Percentiles rank a stretch among this genome's conserved stretches.
Evolutionary conservation across 2,888 invertebrate genomes (phyloP).

Genomic region (Drosophila suboccidentalis): DNA sequence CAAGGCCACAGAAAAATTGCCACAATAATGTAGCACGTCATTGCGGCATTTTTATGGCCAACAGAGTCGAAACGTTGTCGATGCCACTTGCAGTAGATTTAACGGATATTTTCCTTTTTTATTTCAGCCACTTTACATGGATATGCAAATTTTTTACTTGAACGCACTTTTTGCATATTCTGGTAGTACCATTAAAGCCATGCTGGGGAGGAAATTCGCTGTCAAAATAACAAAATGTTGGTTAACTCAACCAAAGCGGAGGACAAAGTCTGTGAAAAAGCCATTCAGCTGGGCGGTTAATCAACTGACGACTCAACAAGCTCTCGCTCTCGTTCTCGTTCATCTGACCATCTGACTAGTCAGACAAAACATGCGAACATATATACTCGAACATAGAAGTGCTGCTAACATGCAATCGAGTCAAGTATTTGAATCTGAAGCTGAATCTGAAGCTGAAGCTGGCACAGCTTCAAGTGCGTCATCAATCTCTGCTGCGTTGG

Average conservation of each 20-base stretch:
- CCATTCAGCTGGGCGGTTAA: conserved; percentile 57
- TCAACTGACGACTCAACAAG: conserved; percentile 50
- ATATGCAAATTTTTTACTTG: conserved; percentile 76
- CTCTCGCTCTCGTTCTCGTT: conserved; percentile 14
- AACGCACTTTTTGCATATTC: conserved; percentile 63
- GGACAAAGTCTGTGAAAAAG: conserved; percentile 56
- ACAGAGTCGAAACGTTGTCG: conserved; percentile 46
- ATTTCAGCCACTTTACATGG: conserved; percentile 58
- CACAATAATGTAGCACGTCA: conserved; percentile 65
- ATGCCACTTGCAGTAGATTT: conserved; percentile 57
- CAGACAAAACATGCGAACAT: conserved; percentile 22
- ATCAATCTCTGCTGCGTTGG: conserved; percentile 68
- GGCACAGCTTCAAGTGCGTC: conserved; percentile 73
- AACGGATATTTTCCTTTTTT: conserved; percentile 35
- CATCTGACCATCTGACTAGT: conserved; percentile 28
- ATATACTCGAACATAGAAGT: conserved; percentile 15
- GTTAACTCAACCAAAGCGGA: conserved; percentile 53
- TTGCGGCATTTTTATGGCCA: conserved; percentile 67
- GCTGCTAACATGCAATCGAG: conserved; percentile 38
- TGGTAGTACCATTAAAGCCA: conserved; percentile 39
- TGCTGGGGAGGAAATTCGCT: conserved; percentile 34
- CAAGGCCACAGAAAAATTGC: conserved; percentile 14
- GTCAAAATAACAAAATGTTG: conserved; percentile 79
- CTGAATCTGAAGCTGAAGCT: conserved; percentile 33
- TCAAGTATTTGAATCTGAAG: conserved; percentile 22